Percentiles rank a stretch among this genome's conserved stretches.
These are phyloP conservation scores for Trididemnum miniatum DNA, from an alignment of 23 tunicate species.

Conservation along the genomic window DNA sequence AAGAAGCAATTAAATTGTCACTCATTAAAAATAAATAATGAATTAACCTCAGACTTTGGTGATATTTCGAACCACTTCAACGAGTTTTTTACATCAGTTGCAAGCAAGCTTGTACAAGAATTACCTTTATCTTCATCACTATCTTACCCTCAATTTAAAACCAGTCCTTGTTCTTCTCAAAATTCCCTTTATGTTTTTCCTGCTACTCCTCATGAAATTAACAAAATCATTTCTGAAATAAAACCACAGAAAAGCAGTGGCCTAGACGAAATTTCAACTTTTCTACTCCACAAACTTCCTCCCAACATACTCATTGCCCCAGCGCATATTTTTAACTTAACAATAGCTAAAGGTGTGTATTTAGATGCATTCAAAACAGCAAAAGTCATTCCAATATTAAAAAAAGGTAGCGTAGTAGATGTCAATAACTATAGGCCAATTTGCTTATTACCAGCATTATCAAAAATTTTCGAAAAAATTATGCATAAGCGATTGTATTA, in stretches of 20 bases:
- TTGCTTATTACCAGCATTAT: background rate
- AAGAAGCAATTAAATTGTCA: background rate
- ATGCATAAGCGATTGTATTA: background rate
- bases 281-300: background rate
- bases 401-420: background rate
- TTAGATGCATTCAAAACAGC: background rate
- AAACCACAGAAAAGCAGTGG: background rate
- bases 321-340: background rate
- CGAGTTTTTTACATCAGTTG: background rate
- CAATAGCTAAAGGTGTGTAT: background rate
- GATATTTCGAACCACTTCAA: background rate
- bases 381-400: conserved; percentile 15
- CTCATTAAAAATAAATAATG: background rate
- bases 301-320: background rate
- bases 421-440: conserved; percentile 25
- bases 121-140: background rate
- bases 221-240: background rate
- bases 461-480: conserved; percentile 24
- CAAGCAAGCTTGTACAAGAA: background rate
- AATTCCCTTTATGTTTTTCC: background rate
- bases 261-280: background rate
- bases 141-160: background rate
- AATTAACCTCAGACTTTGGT: background rate
- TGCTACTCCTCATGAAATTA: background rate
- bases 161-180: background rate